Evolutionary conservation across 2,113 vertebrate species (phyloP).

Genomic region (Sclerurus mexicanus): DNA sequence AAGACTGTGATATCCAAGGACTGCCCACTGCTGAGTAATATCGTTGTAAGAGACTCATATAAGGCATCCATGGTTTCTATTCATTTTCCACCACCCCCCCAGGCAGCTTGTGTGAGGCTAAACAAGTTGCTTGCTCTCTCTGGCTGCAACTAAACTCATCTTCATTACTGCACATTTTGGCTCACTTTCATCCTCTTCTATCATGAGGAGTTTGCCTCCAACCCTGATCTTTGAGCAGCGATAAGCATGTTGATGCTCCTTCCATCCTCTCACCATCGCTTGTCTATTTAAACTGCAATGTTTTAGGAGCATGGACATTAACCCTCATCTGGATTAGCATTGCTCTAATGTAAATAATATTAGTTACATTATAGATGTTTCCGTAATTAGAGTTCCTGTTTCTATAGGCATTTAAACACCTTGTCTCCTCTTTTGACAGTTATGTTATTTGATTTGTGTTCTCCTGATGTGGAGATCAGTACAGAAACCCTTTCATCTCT

Average conservation of each 20-base stretch:
- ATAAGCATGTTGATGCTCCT: neutral
- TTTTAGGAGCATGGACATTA: constrained; percentile 65
- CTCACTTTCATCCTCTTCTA: neutral
- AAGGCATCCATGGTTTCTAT: neutral
- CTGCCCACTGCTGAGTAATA: neutral
- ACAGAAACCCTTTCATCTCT: constrained; percentile 36
- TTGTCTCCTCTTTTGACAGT: constrained; percentile 38
- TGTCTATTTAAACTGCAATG: constrained; percentile 64
- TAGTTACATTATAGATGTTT: constrained; percentile 70
- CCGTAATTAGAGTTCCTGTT: constrained; percentile 62
- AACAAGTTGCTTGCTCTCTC: neutral
- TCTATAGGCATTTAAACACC: constrained; percentile 66
- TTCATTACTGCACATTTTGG: constrained; percentile 7
- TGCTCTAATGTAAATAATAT: constrained; percentile 60
- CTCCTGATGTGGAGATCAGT: constrained; percentile 26
- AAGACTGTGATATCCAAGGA: neutral
- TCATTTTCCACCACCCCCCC: neutral
- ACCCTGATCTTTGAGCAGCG: neutral
- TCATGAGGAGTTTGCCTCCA: neutral
- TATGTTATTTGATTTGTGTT: constrained; percentile 63
- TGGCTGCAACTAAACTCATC: neutral
- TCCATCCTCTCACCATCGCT: neutral
- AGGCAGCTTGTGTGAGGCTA: neutral
- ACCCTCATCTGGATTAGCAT: constrained; percentile 53
- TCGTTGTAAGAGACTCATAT: neutral